These are phyloP conservation scores for Bryconaethiops microstoma DNA, from an alignment of 2,797 vertebrate genomes.

Conservation along the genomic window DNA sequence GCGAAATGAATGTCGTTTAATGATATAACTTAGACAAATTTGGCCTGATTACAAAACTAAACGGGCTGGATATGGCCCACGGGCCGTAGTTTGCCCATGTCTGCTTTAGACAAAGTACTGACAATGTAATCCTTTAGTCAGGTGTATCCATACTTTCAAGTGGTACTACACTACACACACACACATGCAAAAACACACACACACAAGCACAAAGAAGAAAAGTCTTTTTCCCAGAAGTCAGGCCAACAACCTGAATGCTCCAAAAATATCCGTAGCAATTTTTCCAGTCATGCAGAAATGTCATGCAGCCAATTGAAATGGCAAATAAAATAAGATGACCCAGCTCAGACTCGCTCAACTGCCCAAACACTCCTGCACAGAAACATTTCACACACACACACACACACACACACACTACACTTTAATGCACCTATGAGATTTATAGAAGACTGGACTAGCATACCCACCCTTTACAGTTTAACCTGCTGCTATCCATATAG, in stretches of 20 bases:
- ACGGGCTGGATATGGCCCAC: too few species aligned
- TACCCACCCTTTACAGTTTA: too few species aligned
- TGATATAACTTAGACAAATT: too few species aligned
- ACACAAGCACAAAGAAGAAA: constrained; percentile 1
- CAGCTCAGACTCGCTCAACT: background rate
- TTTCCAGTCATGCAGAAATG: constrained; percentile 46
- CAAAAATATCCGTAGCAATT: constrained; percentile 45
- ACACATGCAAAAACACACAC: constrained; percentile 10
- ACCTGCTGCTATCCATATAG: too few species aligned
- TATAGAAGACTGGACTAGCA: background rate
- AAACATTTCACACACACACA: constrained; percentile 33
- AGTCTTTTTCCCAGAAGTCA: background rate
- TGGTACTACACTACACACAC: background rate
- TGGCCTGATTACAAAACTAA: too few species aligned
- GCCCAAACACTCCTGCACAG: constrained; percentile 29
- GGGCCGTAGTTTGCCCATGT: too few species aligned
- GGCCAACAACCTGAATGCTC: constrained; percentile 21
- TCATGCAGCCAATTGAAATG: constrained; percentile 55
- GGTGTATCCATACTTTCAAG: background rate
- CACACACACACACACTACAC: background rate
- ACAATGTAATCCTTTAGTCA: background rate
- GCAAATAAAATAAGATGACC: constrained; percentile 41
- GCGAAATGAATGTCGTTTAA: too few species aligned
- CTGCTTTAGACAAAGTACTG: background rate
- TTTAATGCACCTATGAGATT: background rate